Evolutionary conservation across 1,140 invertebrate genomes (phyloP).

Genomic region (Drosophila seguyi): DNA sequence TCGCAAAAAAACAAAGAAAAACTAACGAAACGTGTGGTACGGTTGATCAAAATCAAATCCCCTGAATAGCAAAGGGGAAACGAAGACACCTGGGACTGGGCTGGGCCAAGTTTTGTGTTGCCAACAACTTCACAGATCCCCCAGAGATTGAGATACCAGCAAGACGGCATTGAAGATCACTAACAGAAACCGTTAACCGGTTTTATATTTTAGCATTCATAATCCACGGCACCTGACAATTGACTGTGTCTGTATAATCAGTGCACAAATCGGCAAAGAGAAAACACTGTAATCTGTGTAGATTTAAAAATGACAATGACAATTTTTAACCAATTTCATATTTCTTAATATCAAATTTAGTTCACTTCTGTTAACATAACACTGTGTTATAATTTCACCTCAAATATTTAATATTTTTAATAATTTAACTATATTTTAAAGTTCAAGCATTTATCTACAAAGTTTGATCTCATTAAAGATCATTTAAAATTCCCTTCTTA

Average conservation of each 20-base stretch:
- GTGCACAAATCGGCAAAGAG: constrained; percentile 8
- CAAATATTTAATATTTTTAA: no score
- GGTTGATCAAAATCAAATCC: neutral
- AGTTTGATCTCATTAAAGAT: neutral
- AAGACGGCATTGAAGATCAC: constrained; percentile 24
- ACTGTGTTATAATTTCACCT: no score
- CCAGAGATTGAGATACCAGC: neutral
- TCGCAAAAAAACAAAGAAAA: constrained; percentile 6
- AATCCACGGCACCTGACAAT: constrained; percentile 9
- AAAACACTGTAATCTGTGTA: neutral
- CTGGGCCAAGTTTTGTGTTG: constrained; percentile 3
- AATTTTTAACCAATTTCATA: neutral
- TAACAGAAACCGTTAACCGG: constrained; percentile 29
- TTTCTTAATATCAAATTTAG: neutral
- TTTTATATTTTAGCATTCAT: constrained; percentile 40
- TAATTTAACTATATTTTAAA: neutral
- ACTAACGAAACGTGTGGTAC: constrained; percentile 17
- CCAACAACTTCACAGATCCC: constrained; percentile 11
- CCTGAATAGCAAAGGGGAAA: neutral
- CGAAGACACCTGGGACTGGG: neutral
- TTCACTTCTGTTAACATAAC: no score
- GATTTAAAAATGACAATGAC: neutral
- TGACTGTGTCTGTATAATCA: neutral
- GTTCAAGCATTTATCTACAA: neutral
- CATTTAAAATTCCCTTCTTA: neutral